Percentiles rank a stretch among this genome's conserved stretches.
Conservation (phyloP, 2,888 invertebrate genomes). For the Lithophane leautieri region DNA sequence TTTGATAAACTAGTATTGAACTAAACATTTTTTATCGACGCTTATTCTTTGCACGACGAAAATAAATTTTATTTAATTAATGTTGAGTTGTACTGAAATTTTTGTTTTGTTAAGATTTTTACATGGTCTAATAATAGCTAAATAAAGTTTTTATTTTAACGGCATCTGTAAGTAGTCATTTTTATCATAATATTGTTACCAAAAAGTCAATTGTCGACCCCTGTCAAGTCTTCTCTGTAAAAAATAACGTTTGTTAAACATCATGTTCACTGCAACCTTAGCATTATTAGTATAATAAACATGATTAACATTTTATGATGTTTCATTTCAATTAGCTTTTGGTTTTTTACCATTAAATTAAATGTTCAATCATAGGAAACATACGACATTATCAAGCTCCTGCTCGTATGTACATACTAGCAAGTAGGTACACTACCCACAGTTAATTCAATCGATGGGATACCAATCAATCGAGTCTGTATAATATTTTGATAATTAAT, state of each 20-base stretch:
- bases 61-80: slow-evolving; percentile 73
- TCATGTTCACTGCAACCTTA: slow-evolving; percentile 86
- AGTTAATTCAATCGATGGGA: background rate
- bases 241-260: slow-evolving; percentile 74
- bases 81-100: slow-evolving; percentile 76
- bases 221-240: slow-evolving; percentile 72
- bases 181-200: slow-evolving; percentile 81
- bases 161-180: slow-evolving; percentile 73
- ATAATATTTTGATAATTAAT: background rate
- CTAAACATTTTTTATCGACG: slow-evolving; percentile 60
- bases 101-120: slow-evolving; percentile 79
- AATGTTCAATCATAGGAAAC: background rate
- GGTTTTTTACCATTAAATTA: background rate
- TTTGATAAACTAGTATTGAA: slow-evolving; percentile 71
- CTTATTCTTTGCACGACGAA: slow-evolving; percentile 71
- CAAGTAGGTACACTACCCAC: no score
- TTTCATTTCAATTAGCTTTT: slow-evolving; percentile 65
- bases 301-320: slow-evolving; percentile 80
- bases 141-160: slow-evolving; percentile 72
- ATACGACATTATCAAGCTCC: background rate
- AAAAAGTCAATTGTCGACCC: slow-evolving; percentile 83
- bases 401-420: background rate
- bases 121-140: slow-evolving; percentile 65
- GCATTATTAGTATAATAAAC: slow-evolving; percentile 87
- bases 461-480: background rate